Evolutionary conservation across 2,113 vertebrate species (phyloP), one percentile per base, ranked within the genome.

Genomic region (Anolis carolinensis): DNA sequence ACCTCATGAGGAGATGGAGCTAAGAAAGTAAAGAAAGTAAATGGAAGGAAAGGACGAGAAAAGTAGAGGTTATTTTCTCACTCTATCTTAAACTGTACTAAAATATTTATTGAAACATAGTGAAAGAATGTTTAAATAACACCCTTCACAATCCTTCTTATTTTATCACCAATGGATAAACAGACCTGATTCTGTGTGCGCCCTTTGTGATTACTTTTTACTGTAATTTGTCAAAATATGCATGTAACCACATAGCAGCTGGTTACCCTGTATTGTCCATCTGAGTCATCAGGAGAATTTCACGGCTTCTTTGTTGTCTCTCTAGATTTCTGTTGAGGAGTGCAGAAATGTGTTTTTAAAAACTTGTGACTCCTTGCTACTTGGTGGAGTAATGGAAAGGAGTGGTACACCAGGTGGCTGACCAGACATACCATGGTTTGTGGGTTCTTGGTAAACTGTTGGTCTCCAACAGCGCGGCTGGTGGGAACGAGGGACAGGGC

Each of bases 31-130:
- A 52, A 73, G 90, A 89, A 92, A 90, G 85, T 39, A 0, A 77
- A 83, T 82, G 88, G 85, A 80, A 55, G 65, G 82, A 80, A 83
- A 89, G 84, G 39, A 62, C 9, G 52, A 62, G 71, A 44, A 39
- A 74, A 63, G 79, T 20, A 32, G 86, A 18, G 86, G 82, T 32
- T 27, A 21, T 8, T 67, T 67, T 39, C 1, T 73, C 7, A 27
- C 48, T 55, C 52, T 27, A 7, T 25, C 11, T 3, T 76, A 25
- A 44, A 32, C 48, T 77, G 48, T 36, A 70, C 39, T 89, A 90
- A 88, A 89, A 79, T 90, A 89, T 36, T 87, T 59, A 87, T 87
- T 82, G 44, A 50, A 81, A 76, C 76, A 78, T 83, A 93, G 88
- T 90, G 82, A 86, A 92, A 84, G 83, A 78, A 89, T 91, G 68